phyloP scores from a whole-genome alignment of 1,140 invertebrate genomes.

The Antheraea mylitta region DNA sequence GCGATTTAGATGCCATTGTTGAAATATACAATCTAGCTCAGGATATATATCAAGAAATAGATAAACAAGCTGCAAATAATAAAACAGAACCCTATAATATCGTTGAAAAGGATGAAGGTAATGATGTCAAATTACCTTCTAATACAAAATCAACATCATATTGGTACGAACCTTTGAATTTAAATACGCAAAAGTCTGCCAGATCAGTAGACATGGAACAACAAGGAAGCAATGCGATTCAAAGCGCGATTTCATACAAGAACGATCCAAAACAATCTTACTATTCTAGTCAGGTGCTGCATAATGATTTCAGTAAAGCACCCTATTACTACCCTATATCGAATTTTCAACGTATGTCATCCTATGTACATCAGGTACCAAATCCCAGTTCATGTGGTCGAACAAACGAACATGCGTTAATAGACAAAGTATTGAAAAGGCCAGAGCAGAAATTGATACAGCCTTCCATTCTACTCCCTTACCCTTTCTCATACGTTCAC shows the following conservation, averaged over 20 bases:
- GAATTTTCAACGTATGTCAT: slow-evolving; percentile 44
- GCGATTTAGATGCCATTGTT: slow-evolving; percentile 66
- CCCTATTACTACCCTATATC: slow-evolving; percentile 57
- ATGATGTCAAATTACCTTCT: slow-evolving; percentile 13
- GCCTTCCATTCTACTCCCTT: slow-evolving; percentile 38
- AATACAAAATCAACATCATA: slow-evolving; percentile 31
- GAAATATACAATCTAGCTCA: slow-evolving; percentile 69
- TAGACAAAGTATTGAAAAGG: slow-evolving; percentile 13
- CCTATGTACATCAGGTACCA: slow-evolving; percentile 30
- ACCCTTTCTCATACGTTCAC: slow-evolving; percentile 48
- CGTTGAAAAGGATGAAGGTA: slow-evolving; percentile 25
- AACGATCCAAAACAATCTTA: slow-evolving; percentile 1
- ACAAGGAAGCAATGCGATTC: slow-evolving; percentile 25
- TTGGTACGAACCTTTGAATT: slow-evolving; percentile 49
- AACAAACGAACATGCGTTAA: slow-evolving; percentile 4
- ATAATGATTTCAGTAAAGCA: slow-evolving; percentile 39
- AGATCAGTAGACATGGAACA: slow-evolving; percentile 4
- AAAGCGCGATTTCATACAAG: slow-evolving; percentile 11
- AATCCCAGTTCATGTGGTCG: background rate
- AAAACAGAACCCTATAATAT: slow-evolving; percentile 21
- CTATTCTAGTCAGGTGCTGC: slow-evolving; percentile 33
- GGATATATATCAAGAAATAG: slow-evolving; percentile 65
- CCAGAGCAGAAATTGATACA: slow-evolving; percentile 21
- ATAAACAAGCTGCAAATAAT: slow-evolving; percentile 23
- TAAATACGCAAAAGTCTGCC: background rate